Evolutionary conservation across 2,888 invertebrate species (phyloP), one percentile per base, ranked within the genome.

Genomic region (Ormia ochracea): DNA sequence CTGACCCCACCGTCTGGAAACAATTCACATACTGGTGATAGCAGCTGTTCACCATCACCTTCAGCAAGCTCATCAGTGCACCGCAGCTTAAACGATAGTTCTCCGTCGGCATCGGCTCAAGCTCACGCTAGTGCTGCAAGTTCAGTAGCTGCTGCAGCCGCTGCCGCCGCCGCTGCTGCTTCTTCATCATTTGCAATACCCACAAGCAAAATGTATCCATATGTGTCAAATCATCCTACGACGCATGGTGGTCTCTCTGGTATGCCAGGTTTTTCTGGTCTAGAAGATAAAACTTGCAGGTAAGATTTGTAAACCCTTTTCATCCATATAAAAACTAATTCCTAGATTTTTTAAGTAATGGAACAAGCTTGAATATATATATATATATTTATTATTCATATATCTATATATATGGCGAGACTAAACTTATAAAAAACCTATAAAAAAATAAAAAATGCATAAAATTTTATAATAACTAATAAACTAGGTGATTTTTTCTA

Each of bases 181-280:
- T 84, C 84, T 43, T 85, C 85, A 5, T 84, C 85, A 73, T 92
- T 92, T 88, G 89, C 89, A 84, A 92, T 93, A 91, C 93, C 92
- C 90, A 92, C 92, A 87, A 92, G 88, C 91, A 94, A 96, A 92
- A 96, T 96, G 96, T 96, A 96, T 90, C 96, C 96, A 3, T 96
- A 96, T 93, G 96, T 96, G 87, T 94, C 95, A 85, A 94, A 86
- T 91, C 92, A 86, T 92, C 92, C 84, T 87, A 93, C 84, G 91
- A 92, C 88, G 92, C 94, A 88, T 94, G 96, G 91, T 94, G 96
- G 91, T 93, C 94, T 89, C 94, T 95, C 92, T 92, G 96, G 86
- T 94, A 96, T 91, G 90, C 89, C 90, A 12, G 90, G 90, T 52
- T 90, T 90, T 83, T 88, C 90, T 10, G 90, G 90, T 38, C 86